phyloP scores from a whole-genome alignment of 2,888 invertebrate genomes.

The Xylocampa areola region DNA sequence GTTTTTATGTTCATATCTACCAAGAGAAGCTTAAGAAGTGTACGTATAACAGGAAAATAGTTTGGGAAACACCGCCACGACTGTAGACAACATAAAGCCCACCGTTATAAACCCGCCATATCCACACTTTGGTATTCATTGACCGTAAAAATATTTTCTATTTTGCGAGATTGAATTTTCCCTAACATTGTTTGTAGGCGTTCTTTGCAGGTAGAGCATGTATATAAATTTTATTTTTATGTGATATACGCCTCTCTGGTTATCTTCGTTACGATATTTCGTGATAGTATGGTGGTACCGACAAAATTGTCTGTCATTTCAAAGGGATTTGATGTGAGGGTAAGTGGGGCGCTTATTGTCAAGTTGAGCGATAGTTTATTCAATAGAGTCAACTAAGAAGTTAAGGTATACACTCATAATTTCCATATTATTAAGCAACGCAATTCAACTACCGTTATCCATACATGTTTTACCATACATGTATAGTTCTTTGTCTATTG shows the following conservation, averaged over 20 bases:
- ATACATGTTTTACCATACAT: no score
- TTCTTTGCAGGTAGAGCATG: constrained; percentile 73
- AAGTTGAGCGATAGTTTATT: no score
- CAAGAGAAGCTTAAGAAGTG: constrained; percentile 27
- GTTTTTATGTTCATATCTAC: constrained; percentile 5
- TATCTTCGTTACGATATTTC: constrained; percentile 61
- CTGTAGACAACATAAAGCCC: constrained; percentile 72
- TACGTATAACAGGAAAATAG: constrained; percentile 36
- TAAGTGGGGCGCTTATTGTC: constrained; percentile 7
- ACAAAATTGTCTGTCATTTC: constrained; percentile 55
- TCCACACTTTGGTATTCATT: constrained; percentile 86
- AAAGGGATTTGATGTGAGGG: constrained; percentile 4
- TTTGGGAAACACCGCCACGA: constrained; percentile 56
- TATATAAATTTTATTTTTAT: constrained; percentile 77
- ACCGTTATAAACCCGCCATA: constrained; percentile 66
- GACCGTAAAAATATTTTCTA: constrained; percentile 88
- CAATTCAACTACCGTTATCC: no score
- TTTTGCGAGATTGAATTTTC: constrained; percentile 87
- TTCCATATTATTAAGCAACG: no score
- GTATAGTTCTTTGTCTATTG: no score
- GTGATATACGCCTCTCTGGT: constrained; percentile 62
- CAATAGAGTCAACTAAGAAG: no score
- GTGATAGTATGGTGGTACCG: constrained; percentile 61
- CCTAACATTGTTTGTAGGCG: constrained; percentile 84
- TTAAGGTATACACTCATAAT: no score